These are phyloP conservation scores for Microhierax caerulescens DNA, from an alignment of 2,797 vertebrate genomes.

Conservation along the genomic window DNA sequence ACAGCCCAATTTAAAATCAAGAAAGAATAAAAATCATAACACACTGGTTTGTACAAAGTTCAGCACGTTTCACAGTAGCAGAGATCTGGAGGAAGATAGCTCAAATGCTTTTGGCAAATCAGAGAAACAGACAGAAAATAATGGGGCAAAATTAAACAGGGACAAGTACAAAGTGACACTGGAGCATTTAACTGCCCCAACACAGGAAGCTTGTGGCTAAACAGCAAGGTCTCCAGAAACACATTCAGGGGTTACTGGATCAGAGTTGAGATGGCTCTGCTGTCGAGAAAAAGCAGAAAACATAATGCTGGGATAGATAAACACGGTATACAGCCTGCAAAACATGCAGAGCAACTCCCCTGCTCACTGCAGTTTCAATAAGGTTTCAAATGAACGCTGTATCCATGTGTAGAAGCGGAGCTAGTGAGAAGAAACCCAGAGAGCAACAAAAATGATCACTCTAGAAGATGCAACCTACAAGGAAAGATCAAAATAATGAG, in stretches of 20 bases:
- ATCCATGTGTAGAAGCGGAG: neutral
- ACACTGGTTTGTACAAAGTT: neutral
- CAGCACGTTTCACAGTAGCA: neutral
- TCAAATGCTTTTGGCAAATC: neutral
- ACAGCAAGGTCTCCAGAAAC: neutral
- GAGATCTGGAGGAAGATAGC: neutral
- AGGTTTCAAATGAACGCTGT: neutral
- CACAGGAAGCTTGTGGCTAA: neutral
- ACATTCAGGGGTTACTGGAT: neutral
- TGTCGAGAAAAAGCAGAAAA: neutral
- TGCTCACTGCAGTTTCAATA: neutral
- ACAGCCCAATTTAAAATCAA: neutral
- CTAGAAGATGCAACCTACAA: neutral
- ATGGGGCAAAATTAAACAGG: neutral
- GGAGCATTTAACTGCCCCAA: neutral
- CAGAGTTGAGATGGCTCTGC: neutral
- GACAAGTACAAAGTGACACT: neutral
- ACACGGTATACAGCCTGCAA: neutral
- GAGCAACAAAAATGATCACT: neutral
- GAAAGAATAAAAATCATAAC: slow-evolving; percentile 1
- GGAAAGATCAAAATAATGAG: neutral
- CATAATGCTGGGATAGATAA: neutral
- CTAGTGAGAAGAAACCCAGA: neutral
- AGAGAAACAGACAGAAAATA: neutral
- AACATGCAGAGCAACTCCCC: neutral